phyloP scores from a whole-genome alignment of 2,888 invertebrate species.

The Cheilosia impressa region DNA sequence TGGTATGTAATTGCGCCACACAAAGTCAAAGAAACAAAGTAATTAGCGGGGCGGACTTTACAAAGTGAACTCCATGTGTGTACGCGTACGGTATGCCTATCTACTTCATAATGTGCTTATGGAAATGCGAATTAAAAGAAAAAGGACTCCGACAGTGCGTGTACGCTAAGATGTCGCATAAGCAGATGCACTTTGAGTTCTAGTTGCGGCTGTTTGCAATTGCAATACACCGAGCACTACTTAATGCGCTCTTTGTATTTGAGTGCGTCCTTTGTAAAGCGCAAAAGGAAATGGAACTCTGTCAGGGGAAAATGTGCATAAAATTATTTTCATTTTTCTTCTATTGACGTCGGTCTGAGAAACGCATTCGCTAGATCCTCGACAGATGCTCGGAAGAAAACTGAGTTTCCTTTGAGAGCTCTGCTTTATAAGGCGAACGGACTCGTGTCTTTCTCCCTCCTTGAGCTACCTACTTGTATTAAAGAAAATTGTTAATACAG shows the following conservation, averaged over 20 bases:
- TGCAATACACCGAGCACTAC: constrained; percentile 7
- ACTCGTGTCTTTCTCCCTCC: neutral
- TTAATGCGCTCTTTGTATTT: neutral
- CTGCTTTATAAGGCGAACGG: neutral
- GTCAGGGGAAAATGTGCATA: neutral
- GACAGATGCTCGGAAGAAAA: constrained; percentile 24
- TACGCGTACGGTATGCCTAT: neutral
- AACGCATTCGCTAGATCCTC: constrained; percentile 1
- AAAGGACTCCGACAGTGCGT: constrained; percentile 19
- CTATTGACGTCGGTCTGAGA: neutral
- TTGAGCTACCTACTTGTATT: neutral
- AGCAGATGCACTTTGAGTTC: constrained; percentile 10
- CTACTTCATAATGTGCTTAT: constrained; percentile 5
- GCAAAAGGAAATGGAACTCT: constrained; percentile 29
- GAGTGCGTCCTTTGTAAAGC: constrained; percentile 19
- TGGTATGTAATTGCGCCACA: constrained; percentile 5
- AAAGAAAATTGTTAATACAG: constrained; percentile 1
- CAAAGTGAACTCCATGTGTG: constrained; percentile 12
- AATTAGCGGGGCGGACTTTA: constrained; percentile 19
- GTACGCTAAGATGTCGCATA: neutral
- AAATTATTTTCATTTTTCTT: constrained; percentile 20
- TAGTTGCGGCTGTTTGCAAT: constrained; percentile 9
- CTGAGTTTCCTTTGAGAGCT: constrained; percentile 3
- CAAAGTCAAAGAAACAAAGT: constrained; percentile 53
- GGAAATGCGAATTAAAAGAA: constrained; percentile 9